These are phyloP conservation scores for Cephus spinipes DNA, from an alignment of 2,888 invertebrate species.

Conservation along the genomic window DNA sequence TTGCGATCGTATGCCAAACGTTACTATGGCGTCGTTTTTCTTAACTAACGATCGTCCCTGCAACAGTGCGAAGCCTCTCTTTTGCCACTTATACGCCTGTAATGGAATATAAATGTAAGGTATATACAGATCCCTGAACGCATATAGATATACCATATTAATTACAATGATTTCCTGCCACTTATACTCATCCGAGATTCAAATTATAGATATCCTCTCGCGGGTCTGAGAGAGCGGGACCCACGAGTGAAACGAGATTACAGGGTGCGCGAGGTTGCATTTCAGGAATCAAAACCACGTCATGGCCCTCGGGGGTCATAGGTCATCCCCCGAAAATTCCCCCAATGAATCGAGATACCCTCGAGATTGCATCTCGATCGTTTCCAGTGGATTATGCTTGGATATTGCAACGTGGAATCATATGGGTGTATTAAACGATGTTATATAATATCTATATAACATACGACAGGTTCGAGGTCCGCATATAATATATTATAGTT, in stretches of 20 bases:
- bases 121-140: neutral
- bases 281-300: conserved; percentile 47
- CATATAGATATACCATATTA: conserved; percentile 44
- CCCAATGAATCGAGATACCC: conserved; percentile 18
- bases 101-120: too few species aligned
- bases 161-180: conserved; percentile 56
- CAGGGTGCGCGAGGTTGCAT: conserved; percentile 32
- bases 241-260: conserved; percentile 15
- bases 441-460: too few species aligned
- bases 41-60: too few species aligned
- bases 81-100: too few species aligned
- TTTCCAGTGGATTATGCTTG: neutral
- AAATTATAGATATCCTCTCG: conserved; percentile 52
- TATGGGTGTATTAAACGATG: too few species aligned
- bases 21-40: too few species aligned
- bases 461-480: neutral
- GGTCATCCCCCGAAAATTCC: conserved; percentile 34
- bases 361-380: neutral
- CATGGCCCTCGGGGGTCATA: conserved; percentile 39
- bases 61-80: too few species aligned
- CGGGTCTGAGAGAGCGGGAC: conserved; percentile 6
- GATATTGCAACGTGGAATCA: too few species aligned
- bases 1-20: too few species aligned
- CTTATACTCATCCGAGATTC: conserved; percentile 51
- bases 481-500: too few species aligned